A percentile compares a stretch with the other conserved stretches of the same genome.
These are phyloP conservation scores for Stenodema calcarata DNA, from an alignment of 2,888 invertebrate genomes.

Conservation along the genomic window DNA sequence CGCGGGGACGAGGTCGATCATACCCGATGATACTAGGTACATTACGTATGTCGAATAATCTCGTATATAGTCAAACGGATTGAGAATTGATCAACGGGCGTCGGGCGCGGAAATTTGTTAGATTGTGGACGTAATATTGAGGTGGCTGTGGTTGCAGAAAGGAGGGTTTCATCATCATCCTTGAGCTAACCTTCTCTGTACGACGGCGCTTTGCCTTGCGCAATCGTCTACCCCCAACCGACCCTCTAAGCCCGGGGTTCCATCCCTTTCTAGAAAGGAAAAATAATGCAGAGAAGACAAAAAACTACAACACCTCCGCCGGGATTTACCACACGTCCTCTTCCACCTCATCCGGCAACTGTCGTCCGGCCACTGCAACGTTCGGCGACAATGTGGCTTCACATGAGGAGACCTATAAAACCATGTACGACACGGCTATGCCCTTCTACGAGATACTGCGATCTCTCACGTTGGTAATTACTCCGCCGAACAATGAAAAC, in stretches of 20 bases:
- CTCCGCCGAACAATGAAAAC: not conserved
- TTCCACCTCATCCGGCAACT: not conserved
- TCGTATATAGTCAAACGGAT: no score
- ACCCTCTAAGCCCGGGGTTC: not conserved
- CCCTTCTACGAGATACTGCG: not conserved
- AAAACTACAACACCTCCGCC: not conserved
- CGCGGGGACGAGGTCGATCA: no score
- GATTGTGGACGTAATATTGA: not conserved
- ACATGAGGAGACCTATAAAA: not conserved
- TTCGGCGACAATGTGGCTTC: not conserved
- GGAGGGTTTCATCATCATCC: not conserved
- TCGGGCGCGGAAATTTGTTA: not conserved
- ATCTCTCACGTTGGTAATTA: not conserved
- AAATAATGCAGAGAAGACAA: not conserved
- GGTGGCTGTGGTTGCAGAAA: not conserved
- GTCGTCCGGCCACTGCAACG: not conserved
- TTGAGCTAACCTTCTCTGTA: conserved; percentile 9
- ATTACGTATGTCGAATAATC: no score
- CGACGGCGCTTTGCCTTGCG: not conserved
- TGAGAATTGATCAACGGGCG: not conserved
- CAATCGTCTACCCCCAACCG: not conserved
- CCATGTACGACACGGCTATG: not conserved
- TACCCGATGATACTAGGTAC: no score
- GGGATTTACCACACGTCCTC: conserved; percentile 1
- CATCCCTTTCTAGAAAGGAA: not conserved